phyloP scores from a whole-genome alignment of 2,888 invertebrate species.

The Proisotoma minuta region DNA sequence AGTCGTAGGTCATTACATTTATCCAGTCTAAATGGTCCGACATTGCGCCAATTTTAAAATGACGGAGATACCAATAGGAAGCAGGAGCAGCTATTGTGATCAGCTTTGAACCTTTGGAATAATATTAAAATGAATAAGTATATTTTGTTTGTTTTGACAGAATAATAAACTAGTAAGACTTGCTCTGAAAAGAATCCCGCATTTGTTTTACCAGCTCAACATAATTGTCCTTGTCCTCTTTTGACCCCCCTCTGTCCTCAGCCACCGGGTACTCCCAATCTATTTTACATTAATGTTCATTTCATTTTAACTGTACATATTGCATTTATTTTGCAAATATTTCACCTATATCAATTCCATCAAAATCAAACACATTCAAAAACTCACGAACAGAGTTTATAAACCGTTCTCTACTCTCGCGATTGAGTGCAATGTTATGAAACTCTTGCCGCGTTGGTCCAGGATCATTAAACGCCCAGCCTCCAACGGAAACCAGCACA shows the following conservation, averaged over 20 bases:
- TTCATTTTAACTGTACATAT: too few relatives aligned
- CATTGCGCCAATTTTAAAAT: conserved; percentile 22
- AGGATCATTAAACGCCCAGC: conserved; percentile 31
- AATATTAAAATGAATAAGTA: too few relatives aligned
- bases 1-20: conserved; percentile 28
- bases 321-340: too few relatives aligned
- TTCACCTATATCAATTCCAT: too few relatives aligned
- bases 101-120: too few relatives aligned
- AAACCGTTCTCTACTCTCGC: conserved; percentile 52
- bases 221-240: conserved; percentile 25
- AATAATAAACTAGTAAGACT: too few relatives aligned
- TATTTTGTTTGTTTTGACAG: too few relatives aligned
- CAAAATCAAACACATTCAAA: conserved; percentile 52
- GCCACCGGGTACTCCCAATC: conserved; percentile 60
- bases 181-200: conserved; percentile 12
- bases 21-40: conserved; percentile 23
- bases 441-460: conserved; percentile 22
- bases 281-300: background rate
- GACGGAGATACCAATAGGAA: conserved; percentile 24
- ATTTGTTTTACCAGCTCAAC: conserved; percentile 17
- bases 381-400: conserved; percentile 55
- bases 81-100: conserved; percentile 29
- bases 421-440: conserved; percentile 7
- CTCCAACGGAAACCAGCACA: conserved; percentile 21
- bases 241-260: conserved; percentile 21